These are phyloP conservation scores for Rhineura floridana DNA, from an alignment of 2,113 vertebrate species.

Conservation along the genomic window DNA sequence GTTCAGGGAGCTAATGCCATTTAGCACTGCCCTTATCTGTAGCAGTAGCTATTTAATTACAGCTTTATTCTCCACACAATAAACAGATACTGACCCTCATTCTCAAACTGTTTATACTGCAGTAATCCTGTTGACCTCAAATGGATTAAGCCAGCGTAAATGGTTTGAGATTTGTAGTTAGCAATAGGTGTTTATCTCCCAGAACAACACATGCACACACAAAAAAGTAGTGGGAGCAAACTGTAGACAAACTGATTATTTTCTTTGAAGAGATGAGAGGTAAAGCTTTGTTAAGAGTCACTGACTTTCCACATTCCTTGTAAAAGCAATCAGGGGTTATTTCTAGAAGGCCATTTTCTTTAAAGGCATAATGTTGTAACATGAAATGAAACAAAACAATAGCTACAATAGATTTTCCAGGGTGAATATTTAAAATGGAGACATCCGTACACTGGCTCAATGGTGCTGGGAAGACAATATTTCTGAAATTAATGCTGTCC, in stretches of 20 bases:
- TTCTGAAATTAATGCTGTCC: not conserved
- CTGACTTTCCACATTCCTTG: not conserved
- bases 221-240: not conserved
- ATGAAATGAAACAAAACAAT: not conserved
- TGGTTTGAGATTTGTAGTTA: not conserved
- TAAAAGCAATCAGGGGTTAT: not conserved
- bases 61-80: not conserved
- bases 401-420: not conserved
- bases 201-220: not conserved
- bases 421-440: not conserved
- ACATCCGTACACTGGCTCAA: not conserved
- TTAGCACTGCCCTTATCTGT: not conserved
- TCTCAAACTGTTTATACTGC: not conserved
- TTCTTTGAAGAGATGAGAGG: not conserved
- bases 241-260: not conserved
- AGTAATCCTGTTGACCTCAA: not conserved
- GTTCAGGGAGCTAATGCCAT: not conserved
- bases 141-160: not conserved
- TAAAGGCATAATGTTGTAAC: not conserved
- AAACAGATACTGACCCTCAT: not conserved
- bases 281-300: not conserved
- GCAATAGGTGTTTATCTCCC: not conserved
- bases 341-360: not conserved
- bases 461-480: not conserved
- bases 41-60: not conserved